Percentiles rank a stretch among this genome's conserved stretches.
These are phyloP conservation scores for Hyaena hyaena DNA, from an alignment of 2,113 vertebrate genomes.

Conservation along the genomic window DNA sequence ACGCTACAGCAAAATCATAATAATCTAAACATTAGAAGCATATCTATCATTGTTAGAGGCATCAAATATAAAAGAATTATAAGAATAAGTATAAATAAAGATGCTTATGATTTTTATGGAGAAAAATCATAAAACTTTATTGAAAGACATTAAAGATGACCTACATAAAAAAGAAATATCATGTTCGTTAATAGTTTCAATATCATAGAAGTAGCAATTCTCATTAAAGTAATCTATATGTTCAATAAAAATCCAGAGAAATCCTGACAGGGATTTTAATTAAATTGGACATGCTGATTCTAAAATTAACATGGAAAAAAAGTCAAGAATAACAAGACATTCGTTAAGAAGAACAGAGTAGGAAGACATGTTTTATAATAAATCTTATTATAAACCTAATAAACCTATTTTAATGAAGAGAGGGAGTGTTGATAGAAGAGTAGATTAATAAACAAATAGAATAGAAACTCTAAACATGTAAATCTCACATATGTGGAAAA, in stretches of 20 bases:
- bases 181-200: slow-evolving; percentile 26
- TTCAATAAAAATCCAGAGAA: slow-evolving; percentile 24
- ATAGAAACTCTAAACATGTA: not conserved
- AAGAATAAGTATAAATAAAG: slow-evolving; percentile 37
- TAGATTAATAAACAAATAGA: not conserved
- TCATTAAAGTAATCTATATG: slow-evolving; percentile 59
- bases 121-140: slow-evolving; percentile 46
- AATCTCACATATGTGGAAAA: not conserved
- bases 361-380: not conserved
- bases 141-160: slow-evolving; percentile 37
- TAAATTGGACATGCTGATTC: slow-evolving; percentile 32
- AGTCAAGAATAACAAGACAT: not conserved
- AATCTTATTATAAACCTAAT: not conserved
- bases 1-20: not conserved
- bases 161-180: slow-evolving; percentile 43
- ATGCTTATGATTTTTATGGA: slow-evolving; percentile 36
- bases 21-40: not conserved
- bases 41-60: not conserved
- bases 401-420: not conserved
- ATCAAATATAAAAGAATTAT: slow-evolving; percentile 54
- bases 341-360: slow-evolving; percentile 14
- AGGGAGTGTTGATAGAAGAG: not conserved
- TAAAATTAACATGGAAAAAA: slow-evolving; percentile 19
- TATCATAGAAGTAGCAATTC: slow-evolving; percentile 22
- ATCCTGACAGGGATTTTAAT: not conserved